Conservation (phyloP, 2,113 vertebrate species). For the Halcyon malimbica region DNA sequence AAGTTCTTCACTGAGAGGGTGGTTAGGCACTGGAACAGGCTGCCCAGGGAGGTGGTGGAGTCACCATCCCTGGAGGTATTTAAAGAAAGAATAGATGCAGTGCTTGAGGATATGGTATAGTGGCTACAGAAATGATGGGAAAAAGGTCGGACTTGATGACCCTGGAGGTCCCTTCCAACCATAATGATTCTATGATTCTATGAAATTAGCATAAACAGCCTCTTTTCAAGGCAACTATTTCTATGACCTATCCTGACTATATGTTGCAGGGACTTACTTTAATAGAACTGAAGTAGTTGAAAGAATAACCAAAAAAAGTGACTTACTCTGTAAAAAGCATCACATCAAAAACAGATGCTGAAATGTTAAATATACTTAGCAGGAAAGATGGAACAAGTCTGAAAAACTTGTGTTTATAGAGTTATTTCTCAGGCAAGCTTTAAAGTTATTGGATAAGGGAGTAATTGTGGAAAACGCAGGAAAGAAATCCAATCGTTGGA, state of each 20-base stretch:
- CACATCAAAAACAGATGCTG: neutral
- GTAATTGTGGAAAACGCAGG: neutral
- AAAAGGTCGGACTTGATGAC: no score
- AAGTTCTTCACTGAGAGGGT: no score
- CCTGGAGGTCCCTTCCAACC: no score
- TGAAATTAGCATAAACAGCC: neutral
- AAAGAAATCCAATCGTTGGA: constrained; percentile 20
- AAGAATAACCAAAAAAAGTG: neutral
- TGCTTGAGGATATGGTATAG: no score
- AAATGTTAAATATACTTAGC: neutral
- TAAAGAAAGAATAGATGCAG: no score
- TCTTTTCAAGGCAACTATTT: neutral
- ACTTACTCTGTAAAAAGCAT: neutral
- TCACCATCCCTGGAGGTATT: no score
- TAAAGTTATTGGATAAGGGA: neutral
- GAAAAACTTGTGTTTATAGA: neutral
- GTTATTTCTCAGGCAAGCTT: neutral
- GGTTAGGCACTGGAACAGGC: no score
- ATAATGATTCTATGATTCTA: no score
- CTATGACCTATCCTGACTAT: neutral
- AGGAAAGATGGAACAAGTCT: neutral
- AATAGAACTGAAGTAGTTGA: neutral
- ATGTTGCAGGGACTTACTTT: neutral
- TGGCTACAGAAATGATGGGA: no score
- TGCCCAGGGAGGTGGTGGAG: no score